phyloP scores from a whole-genome alignment of 2,888 invertebrate species.

The Drosophila paranaensis region DNA sequence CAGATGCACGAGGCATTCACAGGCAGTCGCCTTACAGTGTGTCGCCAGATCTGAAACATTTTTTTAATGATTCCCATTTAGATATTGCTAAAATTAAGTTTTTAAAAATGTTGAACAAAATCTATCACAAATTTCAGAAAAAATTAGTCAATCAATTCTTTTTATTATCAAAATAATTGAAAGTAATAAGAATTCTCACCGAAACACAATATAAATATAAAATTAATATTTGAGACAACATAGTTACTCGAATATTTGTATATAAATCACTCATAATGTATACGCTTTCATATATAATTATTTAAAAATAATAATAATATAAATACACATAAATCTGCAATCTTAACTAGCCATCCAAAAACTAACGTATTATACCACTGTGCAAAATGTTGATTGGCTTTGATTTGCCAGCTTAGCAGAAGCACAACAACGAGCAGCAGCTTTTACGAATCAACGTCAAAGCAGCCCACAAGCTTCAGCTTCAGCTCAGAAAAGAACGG shows the following conservation, averaged over 20 bases:
- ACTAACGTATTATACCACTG: conserved; percentile 19
- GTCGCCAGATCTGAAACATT: background rate
- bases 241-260: no score
- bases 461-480: conserved; percentile 27
- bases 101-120: background rate
- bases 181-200: no score
- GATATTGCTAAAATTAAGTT: background rate
- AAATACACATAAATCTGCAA: no score
- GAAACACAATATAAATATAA: no score
- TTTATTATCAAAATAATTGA: no score
- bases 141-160: no score
- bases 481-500: conserved; percentile 33
- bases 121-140: no score
- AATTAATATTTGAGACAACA: no score
- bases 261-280: no score
- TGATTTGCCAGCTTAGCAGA: conserved; percentile 48
- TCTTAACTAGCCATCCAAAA: no score
- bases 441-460: conserved; percentile 41
- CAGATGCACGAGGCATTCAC: conserved; percentile 28
- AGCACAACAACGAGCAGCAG: conserved; percentile 36
- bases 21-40: conserved; percentile 54
- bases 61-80: background rate
- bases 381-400: conserved; percentile 42
- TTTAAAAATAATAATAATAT: no score
- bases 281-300: no score